Percentiles rank a stretch among this genome's conserved stretches.
Evolutionary conservation across 2,113 vertebrate species (phyloP).

Genomic region (Scatophagus argus): DNA sequence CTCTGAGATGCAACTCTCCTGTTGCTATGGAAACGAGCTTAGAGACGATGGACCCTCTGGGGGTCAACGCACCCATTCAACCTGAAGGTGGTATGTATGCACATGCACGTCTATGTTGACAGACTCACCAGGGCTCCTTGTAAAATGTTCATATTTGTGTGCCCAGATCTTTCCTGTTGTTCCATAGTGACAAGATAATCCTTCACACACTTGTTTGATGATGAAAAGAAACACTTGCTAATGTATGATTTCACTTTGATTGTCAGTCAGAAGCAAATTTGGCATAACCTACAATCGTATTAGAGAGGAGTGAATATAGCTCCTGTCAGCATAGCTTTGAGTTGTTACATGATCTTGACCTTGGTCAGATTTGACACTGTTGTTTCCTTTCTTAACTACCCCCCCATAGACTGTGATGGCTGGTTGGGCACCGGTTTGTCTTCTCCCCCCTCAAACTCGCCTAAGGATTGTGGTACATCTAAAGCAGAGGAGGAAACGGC

Average conservation of each 20-base stretch:
- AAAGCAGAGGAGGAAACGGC: conserved; percentile 87
- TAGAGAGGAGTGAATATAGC: background rate
- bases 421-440: conserved; percentile 71
- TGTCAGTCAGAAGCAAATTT: background rate
- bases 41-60: conserved; percentile 90
- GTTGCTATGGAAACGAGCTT: conserved; percentile 98
- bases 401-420: conserved; percentile 77
- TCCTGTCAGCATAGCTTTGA: background rate
- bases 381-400: background rate
- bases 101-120: background rate
- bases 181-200: background rate
- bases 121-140: no score
- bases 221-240: background rate
- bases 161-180: no score
- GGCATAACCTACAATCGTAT: background rate
- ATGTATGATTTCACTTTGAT: background rate
- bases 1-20: conserved; percentile 94
- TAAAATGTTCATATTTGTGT: no score
- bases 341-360: background rate
- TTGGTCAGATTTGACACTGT: background rate
- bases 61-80: conserved; percentile 85
- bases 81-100: conserved; percentile 86
- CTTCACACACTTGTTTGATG: background rate
- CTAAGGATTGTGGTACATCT: conserved; percentile 83
- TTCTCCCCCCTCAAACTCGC: conserved; percentile 44